Evolutionary conservation across 2,888 invertebrate genomes (phyloP), one percentile per base, ranked within the genome.

Genomic region (Syritta pipiens): DNA sequence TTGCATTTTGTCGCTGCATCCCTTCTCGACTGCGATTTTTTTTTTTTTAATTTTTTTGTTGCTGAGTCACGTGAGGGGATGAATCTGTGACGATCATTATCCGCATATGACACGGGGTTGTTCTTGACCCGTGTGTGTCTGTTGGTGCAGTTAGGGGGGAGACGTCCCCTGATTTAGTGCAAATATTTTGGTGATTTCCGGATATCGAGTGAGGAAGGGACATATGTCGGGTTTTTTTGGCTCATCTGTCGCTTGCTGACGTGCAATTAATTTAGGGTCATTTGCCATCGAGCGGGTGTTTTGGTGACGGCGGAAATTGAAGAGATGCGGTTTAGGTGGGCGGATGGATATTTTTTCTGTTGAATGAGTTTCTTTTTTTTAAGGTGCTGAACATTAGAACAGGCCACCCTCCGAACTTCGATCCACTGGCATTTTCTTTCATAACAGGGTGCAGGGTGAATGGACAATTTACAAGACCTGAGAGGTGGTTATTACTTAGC

Each of bases 141-240:
- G 24, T 19, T 28, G 26, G 60, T 60, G 71, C 60, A 72, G 60
- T 51, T 49, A 67, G 79, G 67, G 60, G 72, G 72, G 71, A 59
- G 42, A 46, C n/a, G n/a, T n/a, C n/a, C n/a, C n/a, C 26, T 48
- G 72, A 65, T 65, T 62, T 14, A 68, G 67, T 62, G 79, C 74
- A 79, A 79, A 79, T 79, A 79, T 79, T 79, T 79, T 68, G 74
- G 79, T 79, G 62, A 79, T 79, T 74, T 62, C 57, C 72, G 60
- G 55, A 57, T 74, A 62, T 51, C 74, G 74, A 74, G 74, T 79
- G 68, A 46, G 57, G 40, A 37, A 22, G 37, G 62, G 79, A 74
- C 79, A 79, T 79, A 79, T 74, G 79, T 20, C 79, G 32, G 37
- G 17, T 37, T n/a, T 7, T 62, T 57, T 19, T 30, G 65, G 57